Base-by-base conservation (phyloP, 2,797 vertebrate genomes). In the Anisognathus igniventris region DNA sequence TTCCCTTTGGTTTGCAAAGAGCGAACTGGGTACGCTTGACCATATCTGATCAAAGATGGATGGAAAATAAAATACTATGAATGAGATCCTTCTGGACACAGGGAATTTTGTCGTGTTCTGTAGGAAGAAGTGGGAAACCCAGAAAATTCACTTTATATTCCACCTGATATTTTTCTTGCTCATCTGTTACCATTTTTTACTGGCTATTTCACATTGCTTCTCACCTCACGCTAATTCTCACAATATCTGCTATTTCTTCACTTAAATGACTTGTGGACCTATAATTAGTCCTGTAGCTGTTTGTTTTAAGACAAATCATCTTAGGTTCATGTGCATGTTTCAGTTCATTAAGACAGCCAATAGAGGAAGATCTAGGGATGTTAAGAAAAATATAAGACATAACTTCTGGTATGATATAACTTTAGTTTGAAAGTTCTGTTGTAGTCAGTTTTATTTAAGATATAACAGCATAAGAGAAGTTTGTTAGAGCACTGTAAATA, bases 341-440 rank as follows among this genome's bases (percentile, higher is more conserved):
- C 13, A 23, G 18, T 70, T 85, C 44, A 66, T 3, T 72, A 11
- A 73, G n/a, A 8, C 6, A 54, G 30, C 48, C 45, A 64, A 24
- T 25, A 61, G 12, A 54, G 33, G 15, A 77, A 56, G 13, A 33
- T 64, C 19, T 71, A 39, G 9, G 45, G 23, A 51, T 14, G 15
- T 33, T 79, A 18, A 4, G 44, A 51, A 61, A 86, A 58, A 7
- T 44, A n/a, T 28, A 40, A 83, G 73, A 82, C 35, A 50, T 66
- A 94, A 86, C 70, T 90, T 95, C 80, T 90, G 58, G 66, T 95
- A 78, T 78, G 87, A 88, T 53, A 86, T 86, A 92, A 95, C 74
- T 96, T 97, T 86, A 90, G 70, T 93, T 97, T 88, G 40, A 31
- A 96, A 94, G 73, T 94, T 95, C 80, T 91, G 51, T 87, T 92